Evolutionary conservation across 2,113 vertebrate genomes (phyloP), one percentile per base, ranked within the genome.

Genomic region (Ranitomeya imitator): DNA sequence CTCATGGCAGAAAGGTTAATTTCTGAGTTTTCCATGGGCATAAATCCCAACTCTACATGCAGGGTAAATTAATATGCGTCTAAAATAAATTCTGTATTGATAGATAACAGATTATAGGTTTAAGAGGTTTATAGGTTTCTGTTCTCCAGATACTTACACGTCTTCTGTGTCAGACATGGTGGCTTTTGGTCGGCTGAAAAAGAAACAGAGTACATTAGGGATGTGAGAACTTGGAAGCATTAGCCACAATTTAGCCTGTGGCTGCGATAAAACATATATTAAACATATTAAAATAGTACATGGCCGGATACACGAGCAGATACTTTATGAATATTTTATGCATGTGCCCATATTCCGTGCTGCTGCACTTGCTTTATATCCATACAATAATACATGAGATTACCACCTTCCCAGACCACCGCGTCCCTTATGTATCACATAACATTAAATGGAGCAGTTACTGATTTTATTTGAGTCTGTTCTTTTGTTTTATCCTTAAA

Each of bases 91-190:
- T 63, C 18, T 63, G 61, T 21, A 63, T 7, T 26, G n/a, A 69
- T 69, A 26, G 67, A 69, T 69, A 69, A 69, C 8, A 73, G 69
- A 73, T 31, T 23, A 73, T 31, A 73, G 23, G 37, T 31, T 31
- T 31, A 2, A 2, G 26, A 31, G 26, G 26, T 31, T 31, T 4
- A 23, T n/a, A 10, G 31, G 67, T 21, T 1, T 15, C 57, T 11
- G 16, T 19, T 52, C 37, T 63, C 63, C 79, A n/a, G 76, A 55
- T 86, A 88, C 87, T 88, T 88, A 88, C 87, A 88, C 87, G 37
- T 88, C 87, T 45, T 88, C 87, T 83, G 87, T 88, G 87, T 88
- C 87, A 84, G 87, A 88, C 87, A 88, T 88, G 87, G 52, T 88
- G 80, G 87, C 31, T 84, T 88, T 83, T 88, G 87, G 87, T 88